Evolutionary conservation across 2,797 vertebrate species (phyloP), one percentile per base, ranked within the genome.

Genomic region (Eptatretus atami): DNA sequence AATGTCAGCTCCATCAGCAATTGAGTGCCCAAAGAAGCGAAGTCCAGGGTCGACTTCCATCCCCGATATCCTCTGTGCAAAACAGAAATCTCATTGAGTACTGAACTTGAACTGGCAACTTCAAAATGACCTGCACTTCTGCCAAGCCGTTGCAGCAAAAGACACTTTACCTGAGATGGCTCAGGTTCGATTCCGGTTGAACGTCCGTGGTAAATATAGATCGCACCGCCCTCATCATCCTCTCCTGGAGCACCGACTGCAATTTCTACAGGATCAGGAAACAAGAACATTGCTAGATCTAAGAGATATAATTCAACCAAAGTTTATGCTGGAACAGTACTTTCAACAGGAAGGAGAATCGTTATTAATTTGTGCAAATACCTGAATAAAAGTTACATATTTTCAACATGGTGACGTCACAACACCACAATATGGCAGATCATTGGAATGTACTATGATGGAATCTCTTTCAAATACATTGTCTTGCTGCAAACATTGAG

Each of bases 41-140:
- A 61, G 57, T n/a, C n/a, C n/a, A 12, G 57, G 57, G 57, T 61
- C n/a, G 57, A 61, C 25, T n/a, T 25, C 57, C 25, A n/a, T n/a
- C n/a, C 57, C 57, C 10, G n/a, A n/a, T n/a, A 61, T 61, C 57
- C 57, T 61, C 57, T 61, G 57, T 8, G 31, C 31, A 44, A 44
- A 44, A 44, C 31, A 44, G 31, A 4, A 44, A 44, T 44, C 4
- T 44, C 6, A 44, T 44, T 44, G 31, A 5, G 31, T 44, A 44
- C 31, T 8, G 31, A 8, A 44, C 31, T 44, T 44, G 3, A 44
- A 44, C 31, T 44, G 31, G 31, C 31, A 44, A 44, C 31, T 44
- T 44, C 3, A 4, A 44, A 44, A 4, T 44, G 31, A 44, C 31
- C 31, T 44, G 31, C 31, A 44, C 31, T 44, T 44, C 57, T 25